Conservation (phyloP, 2,888 invertebrate genomes). For the Meteorus colon region DNA sequence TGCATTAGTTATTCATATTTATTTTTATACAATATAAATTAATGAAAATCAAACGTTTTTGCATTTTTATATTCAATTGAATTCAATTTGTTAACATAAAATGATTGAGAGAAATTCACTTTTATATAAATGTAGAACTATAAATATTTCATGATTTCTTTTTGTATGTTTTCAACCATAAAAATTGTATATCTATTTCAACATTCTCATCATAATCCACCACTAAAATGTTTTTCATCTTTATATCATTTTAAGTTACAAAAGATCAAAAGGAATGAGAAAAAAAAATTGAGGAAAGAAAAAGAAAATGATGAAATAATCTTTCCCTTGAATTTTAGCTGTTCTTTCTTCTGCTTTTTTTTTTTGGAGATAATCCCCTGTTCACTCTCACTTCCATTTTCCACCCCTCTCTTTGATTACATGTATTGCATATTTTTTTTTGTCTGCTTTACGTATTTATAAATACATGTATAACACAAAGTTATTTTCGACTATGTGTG, state of each 20-base stretch:
- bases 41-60: too few relatives aligned
- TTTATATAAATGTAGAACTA: conserved; percentile 56
- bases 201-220: neutral
- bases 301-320: neutral
- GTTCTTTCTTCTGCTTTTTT: conserved; percentile 64
- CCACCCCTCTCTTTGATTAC: conserved; percentile 27
- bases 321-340: conserved; percentile 45
- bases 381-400: neutral
- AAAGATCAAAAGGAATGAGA: conserved; percentile 50
- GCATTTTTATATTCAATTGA: conserved; percentile 38
- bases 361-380: conserved; percentile 33
- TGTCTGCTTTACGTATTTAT: conserved; percentile 57
- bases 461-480: conserved; percentile 64
- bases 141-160: conserved; percentile 63
- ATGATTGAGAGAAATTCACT: conserved; percentile 54
- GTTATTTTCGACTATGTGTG: conserved; percentile 60
- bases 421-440: conserved; percentile 42
- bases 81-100: conserved; percentile 59
- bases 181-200: neutral
- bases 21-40: too few relatives aligned
- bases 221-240: neutral
- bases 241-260: neutral
- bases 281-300: neutral
- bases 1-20: conserved; percentile 20
- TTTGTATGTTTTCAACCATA: neutral